These are phyloP conservation scores for Andricus curvator DNA, from an alignment of 2,888 invertebrate species.

Conservation along the genomic window DNA sequence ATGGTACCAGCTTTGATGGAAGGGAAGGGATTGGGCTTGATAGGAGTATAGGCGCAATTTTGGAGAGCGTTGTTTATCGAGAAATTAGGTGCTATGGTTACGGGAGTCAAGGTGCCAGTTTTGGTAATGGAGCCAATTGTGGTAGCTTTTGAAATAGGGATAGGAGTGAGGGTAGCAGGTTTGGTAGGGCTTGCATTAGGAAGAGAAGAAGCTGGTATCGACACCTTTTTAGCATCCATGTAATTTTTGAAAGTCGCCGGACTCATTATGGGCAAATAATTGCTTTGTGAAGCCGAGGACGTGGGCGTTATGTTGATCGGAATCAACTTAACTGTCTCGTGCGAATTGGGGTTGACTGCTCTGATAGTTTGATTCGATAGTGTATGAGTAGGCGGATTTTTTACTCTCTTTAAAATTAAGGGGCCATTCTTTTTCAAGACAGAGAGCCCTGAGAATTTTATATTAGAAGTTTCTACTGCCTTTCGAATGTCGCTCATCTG, in stretches of 20 bases:
- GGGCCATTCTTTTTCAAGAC: conserved; percentile 68
- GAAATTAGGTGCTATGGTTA: conserved; percentile 23
- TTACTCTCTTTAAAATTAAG: conserved; percentile 66
- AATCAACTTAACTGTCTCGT: conserved; percentile 63
- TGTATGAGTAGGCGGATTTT: conserved; percentile 15
- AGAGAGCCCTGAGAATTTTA: conserved; percentile 63
- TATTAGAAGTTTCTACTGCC: conserved; percentile 65
- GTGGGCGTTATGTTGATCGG: conserved; percentile 67
- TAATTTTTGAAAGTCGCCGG: conserved; percentile 42
- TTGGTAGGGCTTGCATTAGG: conserved; percentile 39
- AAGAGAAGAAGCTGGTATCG: conserved; percentile 47
- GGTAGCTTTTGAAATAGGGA: conserved; percentile 10
- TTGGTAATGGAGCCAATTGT: neutral
- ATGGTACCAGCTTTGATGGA: conserved; percentile 22
- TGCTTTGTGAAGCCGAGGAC: neutral
- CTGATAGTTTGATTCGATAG: conserved; percentile 49
- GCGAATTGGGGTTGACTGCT: conserved; percentile 48
- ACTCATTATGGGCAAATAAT: conserved; percentile 41
- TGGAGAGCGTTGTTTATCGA: neutral
- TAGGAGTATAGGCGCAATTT: neutral
- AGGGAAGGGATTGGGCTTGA: neutral
- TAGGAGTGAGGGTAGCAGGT: conserved; percentile 40
- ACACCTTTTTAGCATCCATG: conserved; percentile 41
- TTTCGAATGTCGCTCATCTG: conserved; percentile 69
- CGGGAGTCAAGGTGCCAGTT: conserved; percentile 38